Conservation (phyloP, 2,888 invertebrate species). For the Lucinisca nassula region DNA sequence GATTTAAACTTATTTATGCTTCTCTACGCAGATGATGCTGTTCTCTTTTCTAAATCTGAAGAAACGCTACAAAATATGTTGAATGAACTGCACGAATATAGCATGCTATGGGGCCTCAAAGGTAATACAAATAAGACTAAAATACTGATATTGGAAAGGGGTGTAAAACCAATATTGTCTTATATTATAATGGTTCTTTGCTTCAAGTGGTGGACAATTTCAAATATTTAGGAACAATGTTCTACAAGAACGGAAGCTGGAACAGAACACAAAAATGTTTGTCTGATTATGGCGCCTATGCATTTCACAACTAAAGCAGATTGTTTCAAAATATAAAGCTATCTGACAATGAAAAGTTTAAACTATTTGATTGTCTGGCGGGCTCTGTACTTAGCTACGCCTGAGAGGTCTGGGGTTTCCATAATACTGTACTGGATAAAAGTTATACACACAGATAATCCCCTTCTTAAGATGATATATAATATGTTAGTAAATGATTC, state of each 20-base stretch:
- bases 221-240: slow-evolving; percentile 13
- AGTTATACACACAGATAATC: neutral
- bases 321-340: neutral
- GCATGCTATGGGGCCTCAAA: neutral
- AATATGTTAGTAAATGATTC: neutral
- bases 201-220: neutral
- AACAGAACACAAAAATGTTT: neutral
- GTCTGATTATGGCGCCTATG: neutral
- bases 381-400: neutral
- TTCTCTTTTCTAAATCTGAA: slow-evolving; percentile 7
- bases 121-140: no score
- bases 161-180: neutral
- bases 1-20: neutral
- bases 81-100: neutral
- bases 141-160: no score
- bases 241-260: neutral
- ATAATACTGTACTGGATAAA: slow-evolving; percentile 9
- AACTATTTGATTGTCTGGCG: neutral
- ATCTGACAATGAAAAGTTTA: neutral
- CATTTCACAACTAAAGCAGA: neutral
- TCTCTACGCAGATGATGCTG: slow-evolving; percentile 11
- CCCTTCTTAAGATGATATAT: neutral
- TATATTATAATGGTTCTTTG: neutral
- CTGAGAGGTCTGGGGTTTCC: neutral
- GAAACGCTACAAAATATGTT: neutral